Percentiles rank a stretch among this genome's conserved stretches.
phyloP scores from a whole-genome alignment of 2,888 invertebrate genomes.

The Apoderus coryli region DNA sequence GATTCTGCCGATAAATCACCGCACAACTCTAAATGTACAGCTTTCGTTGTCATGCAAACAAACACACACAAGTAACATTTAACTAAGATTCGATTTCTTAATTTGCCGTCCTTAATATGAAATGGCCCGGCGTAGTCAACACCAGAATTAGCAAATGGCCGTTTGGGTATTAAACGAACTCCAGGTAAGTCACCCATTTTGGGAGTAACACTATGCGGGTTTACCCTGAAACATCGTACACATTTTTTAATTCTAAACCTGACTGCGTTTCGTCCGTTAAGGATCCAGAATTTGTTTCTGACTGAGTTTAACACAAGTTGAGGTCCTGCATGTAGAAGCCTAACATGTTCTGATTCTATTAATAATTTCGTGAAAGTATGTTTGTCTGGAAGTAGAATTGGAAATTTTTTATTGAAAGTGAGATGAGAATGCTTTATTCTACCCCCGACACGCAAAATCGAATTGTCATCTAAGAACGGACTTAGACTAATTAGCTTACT shows the following conservation, averaged over 20 bases:
- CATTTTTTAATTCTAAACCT: conserved; percentile 10
- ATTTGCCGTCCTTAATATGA: conserved; percentile 13
- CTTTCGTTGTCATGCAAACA: conserved; percentile 15
- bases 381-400: conserved; percentile 12
- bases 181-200: conserved; percentile 16
- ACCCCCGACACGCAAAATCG: conserved; percentile 15
- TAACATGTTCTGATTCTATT: conserved; percentile 12
- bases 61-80: conserved; percentile 15
- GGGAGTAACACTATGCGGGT: conserved; percentile 7
- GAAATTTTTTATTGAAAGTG: conserved; percentile 11
- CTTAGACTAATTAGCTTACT: conserved; percentile 9
- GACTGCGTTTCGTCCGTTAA: conserved; percentile 12
- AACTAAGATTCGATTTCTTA: conserved; percentile 9
- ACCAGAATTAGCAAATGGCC: conserved; percentile 14
- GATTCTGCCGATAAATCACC: conserved; percentile 12
- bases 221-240: conserved; percentile 13
- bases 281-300: conserved; percentile 13
- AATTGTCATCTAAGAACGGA: conserved; percentile 12
- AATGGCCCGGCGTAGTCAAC: conserved; percentile 16
- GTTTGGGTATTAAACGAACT: conserved; percentile 11
- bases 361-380: conserved; percentile 13
- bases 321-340: conserved; percentile 14
- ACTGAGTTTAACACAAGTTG: conserved; percentile 12
- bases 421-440: conserved; percentile 12
- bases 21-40: conserved; percentile 15